Evolutionary conservation across 2,797 vertebrate species (phyloP).

Genomic region (Onychomys arenicola): DNA sequence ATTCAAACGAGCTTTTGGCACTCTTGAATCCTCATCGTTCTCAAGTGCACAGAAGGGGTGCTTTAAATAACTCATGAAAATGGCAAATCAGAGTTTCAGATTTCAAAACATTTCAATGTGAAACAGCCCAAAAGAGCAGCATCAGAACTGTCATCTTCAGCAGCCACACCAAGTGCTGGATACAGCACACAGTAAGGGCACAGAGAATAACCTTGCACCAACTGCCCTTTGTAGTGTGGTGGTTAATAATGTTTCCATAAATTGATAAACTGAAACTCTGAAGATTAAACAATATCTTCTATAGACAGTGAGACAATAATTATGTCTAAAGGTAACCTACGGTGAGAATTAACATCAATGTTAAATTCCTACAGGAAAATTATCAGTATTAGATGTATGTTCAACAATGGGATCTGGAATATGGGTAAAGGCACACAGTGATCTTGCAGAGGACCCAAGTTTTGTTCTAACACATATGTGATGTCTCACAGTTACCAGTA

Average conservation of each 20-base stretch:
- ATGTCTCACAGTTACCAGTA: background rate
- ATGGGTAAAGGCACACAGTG: background rate
- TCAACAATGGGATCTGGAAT: background rate
- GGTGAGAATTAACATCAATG: background rate
- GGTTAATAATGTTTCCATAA: background rate
- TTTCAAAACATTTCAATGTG: slow-evolving; percentile 78
- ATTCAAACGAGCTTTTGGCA: slow-evolving; percentile 70
- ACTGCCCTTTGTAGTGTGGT: background rate
- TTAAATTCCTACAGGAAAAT: background rate
- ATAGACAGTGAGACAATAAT: background rate
- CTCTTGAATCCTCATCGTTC: slow-evolving; percentile 44
- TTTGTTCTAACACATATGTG: background rate
- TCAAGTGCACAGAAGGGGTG: slow-evolving; percentile 75
- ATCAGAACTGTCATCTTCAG: slow-evolving; percentile 2
- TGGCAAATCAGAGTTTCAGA: slow-evolving; percentile 74
- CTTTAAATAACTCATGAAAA: slow-evolving; percentile 82
- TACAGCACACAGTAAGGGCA: background rate
- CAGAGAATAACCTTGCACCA: background rate
- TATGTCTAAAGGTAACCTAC: background rate
- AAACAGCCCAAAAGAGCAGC: slow-evolving; percentile 67
- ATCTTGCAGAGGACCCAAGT: background rate
- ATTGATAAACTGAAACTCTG: slow-evolving; percentile 1
- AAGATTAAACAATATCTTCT: background rate
- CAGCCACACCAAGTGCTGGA: background rate
- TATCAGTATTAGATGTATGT: background rate